These are phyloP conservation scores for Lepetodrilus schrolli DNA, from an alignment of 2,888 invertebrate species.

Conservation along the genomic window DNA sequence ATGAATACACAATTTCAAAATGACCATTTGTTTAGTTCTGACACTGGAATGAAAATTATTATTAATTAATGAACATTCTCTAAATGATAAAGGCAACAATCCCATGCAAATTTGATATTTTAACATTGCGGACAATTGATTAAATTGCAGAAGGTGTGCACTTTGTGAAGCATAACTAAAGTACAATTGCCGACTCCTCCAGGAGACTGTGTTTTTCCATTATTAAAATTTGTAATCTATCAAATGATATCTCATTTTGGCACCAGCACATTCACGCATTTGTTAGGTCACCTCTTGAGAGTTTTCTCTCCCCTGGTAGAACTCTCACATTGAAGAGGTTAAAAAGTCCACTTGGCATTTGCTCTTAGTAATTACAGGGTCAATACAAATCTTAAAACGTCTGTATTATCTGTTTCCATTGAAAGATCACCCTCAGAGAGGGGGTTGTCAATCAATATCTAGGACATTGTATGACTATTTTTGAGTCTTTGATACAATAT, in stretches of 20 bases:
- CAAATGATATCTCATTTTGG: constrained; percentile 17
- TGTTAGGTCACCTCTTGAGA: not conserved
- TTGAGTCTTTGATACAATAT: too few relatives aligned
- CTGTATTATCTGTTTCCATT: too few relatives aligned
- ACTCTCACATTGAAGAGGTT: constrained; percentile 7
- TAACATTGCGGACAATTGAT: not conserved
- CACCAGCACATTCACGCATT: not conserved
- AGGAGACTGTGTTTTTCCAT: not conserved
- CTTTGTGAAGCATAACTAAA: constrained; percentile 1
- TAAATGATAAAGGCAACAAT: not conserved
- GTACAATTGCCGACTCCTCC: not conserved
- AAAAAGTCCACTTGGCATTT: not conserved
- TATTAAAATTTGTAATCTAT: constrained; percentile 23
- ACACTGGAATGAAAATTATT: too few relatives aligned
- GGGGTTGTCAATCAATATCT: too few relatives aligned
- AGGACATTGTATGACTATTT: too few relatives aligned
- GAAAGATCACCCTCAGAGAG: too few relatives aligned
- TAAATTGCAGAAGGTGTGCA: not conserved
- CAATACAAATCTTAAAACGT: too few relatives aligned
- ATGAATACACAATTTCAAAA: too few relatives aligned
- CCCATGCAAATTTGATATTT: not conserved
- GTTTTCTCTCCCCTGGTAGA: not conserved
- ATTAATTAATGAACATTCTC: not conserved
- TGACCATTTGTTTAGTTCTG: too few relatives aligned
- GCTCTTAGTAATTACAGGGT: not conserved